Evolutionary conservation across 2,888 invertebrate species (phyloP), one percentile per base, ranked within the genome.

Genomic region (Baronia brevicornis): DNA sequence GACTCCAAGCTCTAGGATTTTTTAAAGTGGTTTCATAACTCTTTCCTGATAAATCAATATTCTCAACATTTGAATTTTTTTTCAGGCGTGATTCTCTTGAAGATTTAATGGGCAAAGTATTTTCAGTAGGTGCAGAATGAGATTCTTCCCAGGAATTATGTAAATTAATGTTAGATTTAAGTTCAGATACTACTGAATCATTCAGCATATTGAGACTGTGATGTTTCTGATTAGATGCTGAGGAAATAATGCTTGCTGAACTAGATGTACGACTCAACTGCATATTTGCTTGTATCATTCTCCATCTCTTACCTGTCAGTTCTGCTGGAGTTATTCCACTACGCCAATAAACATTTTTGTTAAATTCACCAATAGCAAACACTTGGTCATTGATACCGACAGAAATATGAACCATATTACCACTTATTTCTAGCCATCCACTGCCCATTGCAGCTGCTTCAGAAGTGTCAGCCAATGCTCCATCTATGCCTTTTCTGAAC

Each of bases 351-450:
- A 95, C 86, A 43, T 90, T 86, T 39, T 95, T 89, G 71, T 96
- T 95, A 43, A 91, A 89, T 23, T 90, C 89, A 3, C 95, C 95
- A 47, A 96, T 89, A 5, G 91, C 95, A 87, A 94, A 95, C 5
- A 93, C 90, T 86, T 96, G 96, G 77, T 96, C 95, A 73, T 94
- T 94, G 6, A 90, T 87, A 15, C 95, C 91, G 34, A 96, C 92
- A n/a, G 94, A 92, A 25, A 96, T 86, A 58, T 91, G 86, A 10
- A 89, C 87, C 89, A 96, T 92, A 63, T 90, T 89, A 24, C 94
- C 95, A 39, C 94, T 91, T 88, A 96, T 95, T 84, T 95, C 93
- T 13, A 96, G 88, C 96, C 96, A 96, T 12, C 92, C 91, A 56
- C 86, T 90, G 3, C 95, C 95, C 52, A 89, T 90, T 4, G 94